These are phyloP conservation scores for Osmoderma eremita DNA, from an alignment of 2,888 invertebrate species.

Conservation along the genomic window DNA sequence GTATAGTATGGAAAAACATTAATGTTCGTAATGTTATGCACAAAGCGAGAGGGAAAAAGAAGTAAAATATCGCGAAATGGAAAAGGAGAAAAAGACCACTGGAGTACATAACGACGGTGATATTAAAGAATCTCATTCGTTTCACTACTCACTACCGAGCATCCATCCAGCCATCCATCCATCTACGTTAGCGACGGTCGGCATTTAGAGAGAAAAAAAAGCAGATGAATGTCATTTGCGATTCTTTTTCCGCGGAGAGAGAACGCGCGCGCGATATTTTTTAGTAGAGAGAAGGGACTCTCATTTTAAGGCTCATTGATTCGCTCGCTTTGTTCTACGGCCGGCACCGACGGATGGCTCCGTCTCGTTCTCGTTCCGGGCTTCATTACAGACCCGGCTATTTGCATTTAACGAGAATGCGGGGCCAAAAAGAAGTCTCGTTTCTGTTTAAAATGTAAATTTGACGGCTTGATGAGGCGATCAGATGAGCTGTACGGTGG, in stretches of 20 bases:
- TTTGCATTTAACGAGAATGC: conserved; percentile 61
- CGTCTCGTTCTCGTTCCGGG: conserved; percentile 51
- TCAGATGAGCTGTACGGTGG: conserved; percentile 56
- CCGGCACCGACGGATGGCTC: conserved; percentile 38
- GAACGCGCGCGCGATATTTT: conserved; percentile 47
- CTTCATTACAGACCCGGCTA: conserved; percentile 57
- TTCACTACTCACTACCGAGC: conserved; percentile 26
- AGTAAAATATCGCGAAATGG: conserved; percentile 15
- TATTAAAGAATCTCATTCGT: conserved; percentile 35
- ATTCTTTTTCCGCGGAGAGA: conserved; percentile 35
- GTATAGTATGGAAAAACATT: conserved; percentile 1
- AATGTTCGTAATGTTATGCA: conserved; percentile 17
- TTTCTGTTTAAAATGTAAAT: conserved; percentile 59
- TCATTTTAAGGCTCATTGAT: conserved; percentile 50
- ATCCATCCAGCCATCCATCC: conserved; percentile 22
- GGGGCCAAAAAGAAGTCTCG: conserved; percentile 56
- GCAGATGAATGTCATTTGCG: conserved; percentile 48
- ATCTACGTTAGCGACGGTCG: conserved; percentile 9
- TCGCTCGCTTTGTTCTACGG: conserved; percentile 47
- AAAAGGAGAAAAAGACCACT: conserved; percentile 7
- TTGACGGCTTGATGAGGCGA: conserved; percentile 58
- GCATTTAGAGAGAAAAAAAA: conserved; percentile 31
- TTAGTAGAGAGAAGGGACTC: conserved; percentile 46
- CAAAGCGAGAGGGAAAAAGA: conserved; percentile 14
- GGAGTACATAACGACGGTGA: conserved; percentile 26